Evolutionary conservation across 92 coral and sea anemone species (phyloP), one percentile per base, ranked within the genome.

Genomic region (Porites rus): DNA sequence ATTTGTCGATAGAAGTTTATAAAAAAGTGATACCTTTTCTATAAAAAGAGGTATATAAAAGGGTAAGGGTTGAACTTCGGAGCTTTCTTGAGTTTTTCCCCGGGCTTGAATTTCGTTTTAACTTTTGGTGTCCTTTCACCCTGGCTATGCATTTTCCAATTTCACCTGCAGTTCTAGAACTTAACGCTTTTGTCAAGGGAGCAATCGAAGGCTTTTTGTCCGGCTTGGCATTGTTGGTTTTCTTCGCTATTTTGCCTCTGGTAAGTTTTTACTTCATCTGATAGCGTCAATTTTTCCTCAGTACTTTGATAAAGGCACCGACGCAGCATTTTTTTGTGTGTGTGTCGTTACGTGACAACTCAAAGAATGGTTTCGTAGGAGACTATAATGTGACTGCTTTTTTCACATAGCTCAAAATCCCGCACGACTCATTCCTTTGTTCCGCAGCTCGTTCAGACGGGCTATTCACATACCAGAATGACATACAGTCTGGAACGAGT

Each of bases 201-300:
- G 88, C 95, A 62, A 85, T 96, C 61, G 93, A 93, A n/a, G 99
- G 99, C 6, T 96, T 94, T 76, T 72, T 96, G 11, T 85, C 95
- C 18, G 88, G 94, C 75, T 89, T 96, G 54, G 96, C 92, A 0
- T 51, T 88, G 75, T 70, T 89, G 82, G 88, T 93, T 70, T 96
- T 96, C 88, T 96, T 94, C 88, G 92, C 94, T 5, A 86, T 96
- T 72, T 86, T 96, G 70, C 99, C 99, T 8, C 75, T 92, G 97
- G 99, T 96, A 85, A 80, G 94, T 93, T 10, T 24, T 10, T 13
- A 65, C 12, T 10, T 25, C 11, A 21, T 20, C 38, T 71, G 8
- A 13, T 14, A 11, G 4, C 43, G 13, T 10, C 8, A 53, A 17
- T 11, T 71, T 16, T 7, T 10, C 10, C 17, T 56, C 16, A 38